phyloP scores from a whole-genome alignment of 2,888 invertebrate genomes.

The Drosophila macrospina region DNA sequence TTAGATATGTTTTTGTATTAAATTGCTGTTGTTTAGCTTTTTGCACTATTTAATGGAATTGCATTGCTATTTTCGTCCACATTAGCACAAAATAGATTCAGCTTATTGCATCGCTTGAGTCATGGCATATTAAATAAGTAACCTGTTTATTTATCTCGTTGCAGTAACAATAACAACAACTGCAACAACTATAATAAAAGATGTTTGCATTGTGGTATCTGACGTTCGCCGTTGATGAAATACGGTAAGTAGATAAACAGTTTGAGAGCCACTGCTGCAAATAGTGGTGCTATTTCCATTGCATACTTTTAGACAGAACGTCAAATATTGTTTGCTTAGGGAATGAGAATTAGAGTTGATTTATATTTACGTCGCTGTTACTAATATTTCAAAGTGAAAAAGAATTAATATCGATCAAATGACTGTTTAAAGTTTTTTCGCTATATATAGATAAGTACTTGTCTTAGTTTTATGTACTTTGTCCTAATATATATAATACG shows the following conservation, averaged over 20 bases:
- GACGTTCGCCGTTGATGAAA: constrained; percentile 84
- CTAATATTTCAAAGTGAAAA: too few relatives aligned
- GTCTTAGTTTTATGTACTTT: too few relatives aligned
- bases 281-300: background rate
- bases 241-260: constrained; percentile 81
- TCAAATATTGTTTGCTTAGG: background rate
- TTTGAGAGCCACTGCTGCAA: background rate
- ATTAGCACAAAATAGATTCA: constrained; percentile 8
- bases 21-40: background rate
- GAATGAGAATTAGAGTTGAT: too few relatives aligned
- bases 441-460: too few relatives aligned
- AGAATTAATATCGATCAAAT: too few relatives aligned
- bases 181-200: constrained; percentile 41
- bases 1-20: background rate
- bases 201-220: constrained; percentile 85
- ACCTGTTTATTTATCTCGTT: constrained; percentile 30
- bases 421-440: too few relatives aligned
- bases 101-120: constrained; percentile 22
- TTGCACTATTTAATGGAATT: background rate
- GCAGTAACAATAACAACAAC: constrained; percentile 56
- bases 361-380: too few relatives aligned
- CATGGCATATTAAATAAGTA: constrained; percentile 24
- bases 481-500: too few relatives aligned
- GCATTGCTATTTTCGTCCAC: constrained; percentile 7
- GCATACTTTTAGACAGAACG: constrained; percentile 41